phyloP scores from a whole-genome alignment of 1,140 invertebrate species.

The Drosophila ambigua region DNA sequence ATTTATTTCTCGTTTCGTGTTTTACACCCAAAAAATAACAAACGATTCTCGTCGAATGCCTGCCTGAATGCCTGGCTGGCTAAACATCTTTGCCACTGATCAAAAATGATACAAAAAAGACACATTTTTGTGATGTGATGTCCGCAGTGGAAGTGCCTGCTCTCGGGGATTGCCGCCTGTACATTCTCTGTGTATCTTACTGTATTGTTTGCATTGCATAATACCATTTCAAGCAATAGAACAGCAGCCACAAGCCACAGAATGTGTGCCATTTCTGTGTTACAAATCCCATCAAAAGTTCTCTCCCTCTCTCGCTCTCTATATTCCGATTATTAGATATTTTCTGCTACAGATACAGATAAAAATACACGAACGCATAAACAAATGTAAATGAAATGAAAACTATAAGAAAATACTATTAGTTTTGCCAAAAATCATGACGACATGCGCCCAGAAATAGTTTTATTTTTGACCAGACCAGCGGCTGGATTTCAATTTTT shows the following conservation, averaged over 20 bases:
- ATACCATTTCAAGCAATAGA: slow-evolving; percentile 74
- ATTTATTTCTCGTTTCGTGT: slow-evolving; percentile 82
- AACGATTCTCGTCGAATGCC: slow-evolving; percentile 53
- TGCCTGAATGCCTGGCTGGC: background rate
- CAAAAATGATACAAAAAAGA: slow-evolving; percentile 53
- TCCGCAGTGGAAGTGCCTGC: slow-evolving; percentile 43
- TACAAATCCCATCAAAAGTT: too few species aligned
- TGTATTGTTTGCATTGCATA: slow-evolving; percentile 71
- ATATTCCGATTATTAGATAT: slow-evolving; percentile 16
- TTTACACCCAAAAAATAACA: slow-evolving; percentile 82
- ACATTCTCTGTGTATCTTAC: slow-evolving; percentile 22
- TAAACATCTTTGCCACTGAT: slow-evolving; percentile 68
- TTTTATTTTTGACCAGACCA: slow-evolving; percentile 4
- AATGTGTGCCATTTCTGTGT: slow-evolving; percentile 48
- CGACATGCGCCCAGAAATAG: slow-evolving; percentile 69
- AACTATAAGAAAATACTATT: slow-evolving; percentile 32
- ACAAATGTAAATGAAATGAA: slow-evolving; percentile 26
- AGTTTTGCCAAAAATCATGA: slow-evolving; percentile 57
- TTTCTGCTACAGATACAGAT: slow-evolving; percentile 14
- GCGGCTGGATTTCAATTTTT: too few species aligned
- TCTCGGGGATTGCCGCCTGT: slow-evolving; percentile 9
- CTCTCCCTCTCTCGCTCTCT: background rate
- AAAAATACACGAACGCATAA: slow-evolving; percentile 9
- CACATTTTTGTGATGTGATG: slow-evolving; percentile 44
- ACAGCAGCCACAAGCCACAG: slow-evolving; percentile 36